These are phyloP conservation scores for Selenia dentaria DNA, from an alignment of 2,888 invertebrate species.

Conservation along the genomic window DNA sequence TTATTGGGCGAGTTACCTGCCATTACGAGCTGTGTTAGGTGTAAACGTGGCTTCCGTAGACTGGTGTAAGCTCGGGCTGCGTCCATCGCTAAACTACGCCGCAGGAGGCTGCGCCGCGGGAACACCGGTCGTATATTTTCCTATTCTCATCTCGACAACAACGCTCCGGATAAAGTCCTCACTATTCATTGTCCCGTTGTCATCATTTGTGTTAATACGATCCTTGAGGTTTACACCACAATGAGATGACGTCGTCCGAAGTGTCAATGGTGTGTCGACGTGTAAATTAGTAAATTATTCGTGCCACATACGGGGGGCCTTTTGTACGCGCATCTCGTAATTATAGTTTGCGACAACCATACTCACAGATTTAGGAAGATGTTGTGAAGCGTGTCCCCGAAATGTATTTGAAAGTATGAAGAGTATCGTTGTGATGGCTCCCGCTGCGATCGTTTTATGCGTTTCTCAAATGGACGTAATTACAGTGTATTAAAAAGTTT, in stretches of 20 bases:
- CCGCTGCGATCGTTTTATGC: conserved; percentile 69
- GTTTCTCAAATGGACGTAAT: conserved; percentile 72
- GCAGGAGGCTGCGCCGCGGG: conserved; percentile 73
- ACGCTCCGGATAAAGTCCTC: conserved; percentile 65
- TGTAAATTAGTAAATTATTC: conserved; percentile 80
- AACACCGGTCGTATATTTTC: conserved; percentile 73
- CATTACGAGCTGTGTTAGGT: conserved; percentile 80
- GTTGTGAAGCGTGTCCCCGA: conserved; percentile 46
- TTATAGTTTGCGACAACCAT: conserved; percentile 56
- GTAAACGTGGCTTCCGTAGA: conserved; percentile 80
- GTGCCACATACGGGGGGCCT: conserved; percentile 68
- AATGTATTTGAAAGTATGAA: conserved; percentile 52
- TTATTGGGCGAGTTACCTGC: conserved; percentile 82
- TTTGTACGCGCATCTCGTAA: conserved; percentile 63
- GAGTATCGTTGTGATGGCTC: conserved; percentile 59
- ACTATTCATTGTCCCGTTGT: conserved; percentile 70
- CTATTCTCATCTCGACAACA: conserved; percentile 77
- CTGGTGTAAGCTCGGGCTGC: conserved; percentile 44
- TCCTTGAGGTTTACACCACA: conserved; percentile 82
- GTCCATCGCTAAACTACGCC: conserved; percentile 67
- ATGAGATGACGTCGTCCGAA: conserved; percentile 74
- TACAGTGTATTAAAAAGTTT: conserved; percentile 75
- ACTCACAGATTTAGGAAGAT: conserved; percentile 59
- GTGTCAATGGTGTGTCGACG: conserved; percentile 79
- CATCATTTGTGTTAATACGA: conserved; percentile 83